These are phyloP conservation scores for Limnephilus auricula DNA, from an alignment of 2,888 invertebrate genomes.

Conservation along the genomic window DNA sequence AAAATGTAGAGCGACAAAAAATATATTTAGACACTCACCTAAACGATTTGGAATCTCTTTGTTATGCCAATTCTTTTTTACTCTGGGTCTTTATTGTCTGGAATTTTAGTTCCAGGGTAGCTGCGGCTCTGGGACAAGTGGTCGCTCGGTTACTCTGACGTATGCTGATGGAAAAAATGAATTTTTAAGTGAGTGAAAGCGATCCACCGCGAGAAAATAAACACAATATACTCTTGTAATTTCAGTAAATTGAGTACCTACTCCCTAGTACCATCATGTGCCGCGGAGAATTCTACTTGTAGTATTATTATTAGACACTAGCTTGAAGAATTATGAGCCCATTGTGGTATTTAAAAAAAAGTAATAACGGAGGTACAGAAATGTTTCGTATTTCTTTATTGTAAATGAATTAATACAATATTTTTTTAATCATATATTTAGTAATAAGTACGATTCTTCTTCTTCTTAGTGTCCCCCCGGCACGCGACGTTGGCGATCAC, in stretches of 20 bases:
- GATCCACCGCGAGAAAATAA: constrained; percentile 30
- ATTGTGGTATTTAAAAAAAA: background rate
- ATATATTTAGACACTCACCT: background rate
- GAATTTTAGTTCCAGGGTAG: background rate
- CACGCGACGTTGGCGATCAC: too few relatives aligned
- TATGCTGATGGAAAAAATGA: constrained; percentile 38
- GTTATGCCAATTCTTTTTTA: background rate
- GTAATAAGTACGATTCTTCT: too few relatives aligned
- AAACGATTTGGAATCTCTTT: background rate
- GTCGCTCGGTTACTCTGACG: constrained; percentile 19
- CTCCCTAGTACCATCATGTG: background rate
- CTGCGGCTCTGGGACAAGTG: constrained; percentile 18
- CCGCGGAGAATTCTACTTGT: background rate
- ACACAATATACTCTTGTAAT: constrained; percentile 7
- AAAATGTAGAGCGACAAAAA: background rate
- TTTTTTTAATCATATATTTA: too few relatives aligned
- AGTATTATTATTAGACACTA: background rate
- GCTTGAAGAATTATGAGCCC: background rate
- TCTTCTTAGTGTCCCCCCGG: too few relatives aligned
- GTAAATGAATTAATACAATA: background rate
- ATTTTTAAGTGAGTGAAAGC: constrained; percentile 40
- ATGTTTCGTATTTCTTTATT: background rate
- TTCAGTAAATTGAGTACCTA: constrained; percentile 15
- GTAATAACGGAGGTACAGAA: background rate
- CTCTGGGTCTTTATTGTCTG: background rate